Base-by-base conservation (phyloP, 2,888 invertebrate species). In the Cheilosia urbana region DNA sequence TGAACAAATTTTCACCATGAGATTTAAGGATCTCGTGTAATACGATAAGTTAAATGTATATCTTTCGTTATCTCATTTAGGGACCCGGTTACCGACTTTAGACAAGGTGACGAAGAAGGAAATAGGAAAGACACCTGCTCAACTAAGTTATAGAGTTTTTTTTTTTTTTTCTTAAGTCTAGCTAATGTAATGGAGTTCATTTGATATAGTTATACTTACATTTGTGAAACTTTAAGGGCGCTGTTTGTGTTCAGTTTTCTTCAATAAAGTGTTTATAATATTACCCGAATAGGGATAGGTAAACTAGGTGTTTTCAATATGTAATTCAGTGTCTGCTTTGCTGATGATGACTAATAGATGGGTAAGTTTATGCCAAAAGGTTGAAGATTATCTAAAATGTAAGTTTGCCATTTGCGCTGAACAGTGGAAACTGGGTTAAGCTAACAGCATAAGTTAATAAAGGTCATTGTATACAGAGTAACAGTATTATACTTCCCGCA, bases 131-230 rank as follows among this genome's bases (percentile, higher is more conserved):
- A 3, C 30, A 62, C 30, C 19, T 47, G 17, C 30, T 30, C 13
- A 62, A 19, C 13, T 62, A 45, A 24, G 17, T 30, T 62, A 13
- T 40, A 7, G 5, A 34, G 11, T 47, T 40, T 40, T 40, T 40
- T 21, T 47, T 40, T 40, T 40, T 40, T 21, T 24, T 37, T 53
- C 30, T 68, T 9, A 55, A 37, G 65, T 9, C n/a, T 9, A 53
- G 45, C 45, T 30, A 68, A 68, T 57, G 27, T 9, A 45, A 57
- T 68, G 45, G 30, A 42, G 42, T 30, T 42, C 45, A 17, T 55
- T 55, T 27, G 40, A 55, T 30, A 45, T 47, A 15, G 13, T 17
- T 45, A 17, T 19, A 45, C 19, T 42, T 45, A 7, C 9, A 19
- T 57, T 68, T 45, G 15, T 1, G 15, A n/a, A 55, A 57, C 42